Base-by-base conservation (phyloP, 2,888 invertebrate species). In the Hecatera dysodea region DNA sequence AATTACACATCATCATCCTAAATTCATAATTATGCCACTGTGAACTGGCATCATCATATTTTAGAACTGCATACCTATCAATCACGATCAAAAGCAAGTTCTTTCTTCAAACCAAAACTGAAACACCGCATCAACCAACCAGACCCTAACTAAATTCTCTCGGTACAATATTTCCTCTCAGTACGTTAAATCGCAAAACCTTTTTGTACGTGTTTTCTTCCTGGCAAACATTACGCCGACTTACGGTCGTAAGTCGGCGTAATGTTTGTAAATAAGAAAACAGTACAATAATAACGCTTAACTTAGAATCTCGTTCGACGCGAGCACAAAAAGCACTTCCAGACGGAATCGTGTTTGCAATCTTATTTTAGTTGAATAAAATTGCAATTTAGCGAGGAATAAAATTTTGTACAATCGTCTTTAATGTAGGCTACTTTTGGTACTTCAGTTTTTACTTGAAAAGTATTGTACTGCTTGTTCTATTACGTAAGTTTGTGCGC, bases 201-300 rank as follows among this genome's bases (percentile, higher is more conserved):
- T 82, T 84, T 87, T 75, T 74, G 79, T 79, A 84, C 83, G 86
- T 85, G 86, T 84, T 85, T 81, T 72, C 73, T 73, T 74, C 65
- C 72, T 33, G 56, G 77, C 74, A n/a, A n/a, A n/a, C n/a, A n/a
- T n/a, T n/a, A n/a, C n/a, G n/a, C n/a, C n/a, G n/a, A n/a, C n/a
- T n/a, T n/a, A n/a, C n/a, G 65, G 64, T 78, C 78, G 64, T 78
- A 67, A 80, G 80, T 80, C 69, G 59, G 57, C 70, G 82, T 82
- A 80, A 86, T 84, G 81, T 87, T 87, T 85, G 83, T 84, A 82
- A 87, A 88, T 87, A 88, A 85, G 75, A 80, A 77, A 86, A 82
- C 80, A 74, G 75, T 82, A 69, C 69, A 82, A 86, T 78, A 84
- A 81, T 81, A 85, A 81, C 86, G 81, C 76, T 84, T 84, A 85